Evolutionary conservation across 2,113 vertebrate species (phyloP), one percentile per base, ranked within the genome.

Genomic region (Steatornis caripensis): DNA sequence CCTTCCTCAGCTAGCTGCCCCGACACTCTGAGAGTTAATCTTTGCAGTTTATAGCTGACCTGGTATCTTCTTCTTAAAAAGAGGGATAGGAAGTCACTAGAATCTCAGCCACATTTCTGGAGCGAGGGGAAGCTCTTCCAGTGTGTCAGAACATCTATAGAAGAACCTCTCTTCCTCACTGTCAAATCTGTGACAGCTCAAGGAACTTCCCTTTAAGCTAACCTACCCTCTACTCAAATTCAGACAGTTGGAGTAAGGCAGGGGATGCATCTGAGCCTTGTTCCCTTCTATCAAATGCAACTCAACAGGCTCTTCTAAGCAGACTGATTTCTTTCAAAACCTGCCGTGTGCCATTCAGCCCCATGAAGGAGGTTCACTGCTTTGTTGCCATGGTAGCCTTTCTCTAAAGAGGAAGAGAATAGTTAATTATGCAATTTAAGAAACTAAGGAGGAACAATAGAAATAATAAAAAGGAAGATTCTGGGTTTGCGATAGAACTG

Each of bases 341-440:
- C 95, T 91, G 65, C 83, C 0, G 41, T 55, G 66, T 78, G 75
- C 89, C 78, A 94, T 93, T 96, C 91, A 90, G 95, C 89, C 80
- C 83, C 91, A 84, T 21, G 91, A 96, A 97, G 96, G 96, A 97
- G 97, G 97, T 97, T 97, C 91, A 37, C 89, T 95, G 97, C 95
- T 83, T 95, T 72, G 98, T 98, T 98, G 96, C 97, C 94, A 98
- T 98, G 97, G 97, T 70, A 97, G 51, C 97, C 87, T 87, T 95
- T 95, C 97, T 97, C 96, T 97, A 93, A 97, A 97, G 95, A 87
- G 88, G 88, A 94, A 97, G 89, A 95, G 95, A 96, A 92, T 94
- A 91, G 94, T 97, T 97, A 97, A 98, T 96, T 97, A 96, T 93
- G 95, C 97, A 96, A 97, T 97, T 97, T 96, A 93, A 97, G 87